A percentile compares a stretch with the other conserved stretches of the same genome.
These are phyloP conservation scores for Dorcus parallelipipedus DNA, from an alignment of 2,888 invertebrate genomes.

Conservation along the genomic window DNA sequence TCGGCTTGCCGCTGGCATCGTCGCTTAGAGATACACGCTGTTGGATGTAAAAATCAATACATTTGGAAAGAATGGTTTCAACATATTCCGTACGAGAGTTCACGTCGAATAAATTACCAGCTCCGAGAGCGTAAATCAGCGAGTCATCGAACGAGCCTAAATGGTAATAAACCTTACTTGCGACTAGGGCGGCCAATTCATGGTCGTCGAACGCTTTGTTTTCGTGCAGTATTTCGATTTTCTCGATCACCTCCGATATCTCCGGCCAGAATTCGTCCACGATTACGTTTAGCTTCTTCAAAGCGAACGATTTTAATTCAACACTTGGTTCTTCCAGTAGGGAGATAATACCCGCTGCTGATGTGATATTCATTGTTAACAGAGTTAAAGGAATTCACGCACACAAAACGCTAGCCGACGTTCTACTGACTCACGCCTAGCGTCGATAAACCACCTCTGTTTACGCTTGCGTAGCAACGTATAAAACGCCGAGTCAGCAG, in stretches of 20 bases:
- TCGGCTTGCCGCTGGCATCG: conserved; percentile 54
- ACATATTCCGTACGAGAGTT: conserved; percentile 88
- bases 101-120: conserved; percentile 86
- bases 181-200: conserved; percentile 87
- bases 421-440: conserved; percentile 4
- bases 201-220: conserved; percentile 78
- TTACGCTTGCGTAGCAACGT: conserved; percentile 8
- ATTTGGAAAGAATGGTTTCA: conserved; percentile 65
- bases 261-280: conserved; percentile 96
- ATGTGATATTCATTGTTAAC: conserved; percentile 18
- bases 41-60: conserved; percentile 81
- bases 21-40: conserved; percentile 56
- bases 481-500: not conserved
- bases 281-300: conserved; percentile 82
- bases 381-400: not conserved
- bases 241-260: conserved; percentile 90
- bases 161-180: conserved; percentile 94
- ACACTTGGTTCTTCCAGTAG: conserved; percentile 86
- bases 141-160: conserved; percentile 92
- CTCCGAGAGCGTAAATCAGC: conserved; percentile 88
- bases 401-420: conserved; percentile 6
- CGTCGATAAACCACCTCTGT: conserved; percentile 3
- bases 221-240: conserved; percentile 91
- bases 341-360: conserved; percentile 80
- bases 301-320: conserved; percentile 84